Evolutionary conservation across 2,797 vertebrate species (phyloP), one percentile per base, ranked within the genome.

Genomic region (Ptychadena robeensis): DNA sequence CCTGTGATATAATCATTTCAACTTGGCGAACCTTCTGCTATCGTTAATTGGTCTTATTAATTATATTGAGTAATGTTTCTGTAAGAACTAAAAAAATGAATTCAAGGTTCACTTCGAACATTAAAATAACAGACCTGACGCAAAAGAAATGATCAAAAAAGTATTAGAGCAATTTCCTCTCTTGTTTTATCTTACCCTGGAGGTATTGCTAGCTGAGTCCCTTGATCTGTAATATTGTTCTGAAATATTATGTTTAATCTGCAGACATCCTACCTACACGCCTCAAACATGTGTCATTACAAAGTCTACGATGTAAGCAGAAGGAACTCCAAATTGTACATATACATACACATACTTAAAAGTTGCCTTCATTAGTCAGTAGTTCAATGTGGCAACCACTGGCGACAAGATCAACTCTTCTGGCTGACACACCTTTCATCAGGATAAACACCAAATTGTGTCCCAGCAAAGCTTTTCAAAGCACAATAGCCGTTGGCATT

Each of bases 101-200:
- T 38, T 25, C 53, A 77, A 74, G 7, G 64, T 64, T 48, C 8
- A 82, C 57, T 70, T 77, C 57, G 71, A 64, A 37, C 66, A 18
- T 35, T 53, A 69, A 59, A 34, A 44, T 32, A 37, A 79, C 61
- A 63, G 18, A 70, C 44, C 35, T 28, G 44, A 9, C 57, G 28
- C 35, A 68, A 80, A 73, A 80, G 40, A 61, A 79, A 78, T 53
- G 72, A 73, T 73, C 44, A 73, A 79, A 64, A 53, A 37, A 27
- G 22, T 75, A 80, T 75, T 80, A 80, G 53, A 75, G 77, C 70
- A 74, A 84, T 84, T 84, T 84, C 82, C 82, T 80, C 71, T 75
- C 63, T 75, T 44, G 71, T 75, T 73, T 73, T 70, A 75, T 27
- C 65, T 80, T 84, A 64, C 82, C 70, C 82, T 70, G 32, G 53